These are phyloP conservation scores for Caenorhabditis sp. DNA, from an alignment of 2,888 invertebrate species.

Conservation along the genomic window DNA sequence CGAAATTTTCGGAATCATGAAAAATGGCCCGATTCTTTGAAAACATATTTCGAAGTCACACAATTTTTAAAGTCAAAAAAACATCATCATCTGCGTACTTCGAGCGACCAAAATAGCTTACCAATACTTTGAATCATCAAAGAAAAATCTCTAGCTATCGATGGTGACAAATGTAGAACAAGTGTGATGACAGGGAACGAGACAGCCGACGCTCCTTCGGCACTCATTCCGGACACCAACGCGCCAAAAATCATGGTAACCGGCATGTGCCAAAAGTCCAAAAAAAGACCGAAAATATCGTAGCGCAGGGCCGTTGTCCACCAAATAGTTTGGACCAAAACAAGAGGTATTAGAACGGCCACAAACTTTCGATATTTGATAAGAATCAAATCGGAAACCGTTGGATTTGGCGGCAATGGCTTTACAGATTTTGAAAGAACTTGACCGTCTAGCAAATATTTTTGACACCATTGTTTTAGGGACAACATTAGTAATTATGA, in stretches of 20 bases:
- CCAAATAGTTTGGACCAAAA: conserved; percentile 55
- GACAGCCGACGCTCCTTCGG: conserved; percentile 61
- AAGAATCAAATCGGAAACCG: conserved; percentile 15
- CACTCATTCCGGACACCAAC: conserved; percentile 53
- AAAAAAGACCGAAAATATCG: conserved; percentile 57
- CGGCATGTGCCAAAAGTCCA: conserved; percentile 63
- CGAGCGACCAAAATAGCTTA: no score
- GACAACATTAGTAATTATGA: not conserved
- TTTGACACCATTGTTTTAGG: not conserved
- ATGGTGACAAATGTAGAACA: conserved; percentile 45
- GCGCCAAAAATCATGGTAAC: conserved; percentile 69
- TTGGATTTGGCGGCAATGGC: conserved; percentile 23
- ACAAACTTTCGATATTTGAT: conserved; percentile 51
- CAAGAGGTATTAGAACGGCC: conserved; percentile 49
- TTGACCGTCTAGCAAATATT: conserved; percentile 5
- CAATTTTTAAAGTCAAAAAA: not conserved
- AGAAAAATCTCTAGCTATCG: conserved; percentile 55
- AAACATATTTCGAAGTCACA: no score
- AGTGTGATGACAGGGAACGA: conserved; percentile 65
- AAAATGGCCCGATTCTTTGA: no score
- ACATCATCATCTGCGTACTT: not conserved
- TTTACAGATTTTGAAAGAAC: conserved; percentile 10
- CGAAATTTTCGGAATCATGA: no score
- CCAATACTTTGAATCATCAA: conserved; percentile 54
- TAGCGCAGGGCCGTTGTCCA: conserved; percentile 60